Evolutionary conservation across 1,140 invertebrate species (phyloP), one percentile per base, ranked within the genome.

Genomic region (Drosophila navojoa): DNA sequence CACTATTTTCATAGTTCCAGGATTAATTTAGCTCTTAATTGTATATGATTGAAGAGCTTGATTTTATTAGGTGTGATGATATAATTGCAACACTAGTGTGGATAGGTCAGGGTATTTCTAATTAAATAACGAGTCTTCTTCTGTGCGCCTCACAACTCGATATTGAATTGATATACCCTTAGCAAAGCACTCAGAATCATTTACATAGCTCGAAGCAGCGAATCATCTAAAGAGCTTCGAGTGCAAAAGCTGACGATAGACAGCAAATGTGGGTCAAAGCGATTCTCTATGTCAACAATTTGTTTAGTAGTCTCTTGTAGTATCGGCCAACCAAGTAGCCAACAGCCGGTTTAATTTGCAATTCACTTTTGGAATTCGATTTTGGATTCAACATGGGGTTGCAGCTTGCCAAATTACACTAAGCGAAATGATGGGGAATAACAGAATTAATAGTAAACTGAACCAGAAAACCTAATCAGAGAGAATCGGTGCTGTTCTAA

Each of bases 251-350:
- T 61, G 42, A 38, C 61, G 76, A 70, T 77, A 59, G 72, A 69
- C 81, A 81, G 62, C 77, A 77, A 76, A 85, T 78, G 78, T 86
- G 76, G 71, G 82, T 85, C 82, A 87, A 66, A 57, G 47, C 35
- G 64, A 79, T 73, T 80, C 66, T 79, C 73, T 67, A 85, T 80
- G 81, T 71, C 63, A 79, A 74, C 59, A 55, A 61, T 25, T 59
- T 45, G 58, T 35, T 60, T 55, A 64, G 67, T 71, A 62, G 71
- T 57, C 55, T 67, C 58, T 67, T 63, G 29, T 49, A 45, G 29
- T 32, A 4, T 49, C 54, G 29, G 42, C 10, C 49, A 40, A 32
- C 44, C 29, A 35, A 60, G 2, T 29, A 38, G 35, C 5, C 29
- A 49, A 13, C 25, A 72, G 81, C 77, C 75, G 67, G 82, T 85